Evolutionary conservation across 2,113 vertebrate species (phyloP), one percentile per base, ranked within the genome.

Genomic region (Microcebus tavaratra): DNA sequence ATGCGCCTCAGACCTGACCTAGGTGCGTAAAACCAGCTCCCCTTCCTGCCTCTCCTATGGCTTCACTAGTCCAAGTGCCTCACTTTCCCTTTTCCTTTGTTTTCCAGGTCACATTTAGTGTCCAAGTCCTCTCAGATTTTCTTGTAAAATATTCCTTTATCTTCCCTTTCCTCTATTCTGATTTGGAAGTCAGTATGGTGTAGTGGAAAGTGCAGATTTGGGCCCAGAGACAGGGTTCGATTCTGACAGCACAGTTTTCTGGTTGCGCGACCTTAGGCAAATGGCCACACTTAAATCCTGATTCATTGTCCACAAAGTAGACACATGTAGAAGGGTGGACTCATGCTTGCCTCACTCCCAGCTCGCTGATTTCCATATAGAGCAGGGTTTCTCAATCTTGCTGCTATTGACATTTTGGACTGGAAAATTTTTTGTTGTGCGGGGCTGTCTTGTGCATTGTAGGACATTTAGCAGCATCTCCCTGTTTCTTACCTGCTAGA

Each of bases 271-370:
- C 36, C 36, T 39, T 2, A n/a, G 50, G 87, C 61, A 70, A 4
- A 13, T 63, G 1, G 1, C 57, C 1, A 15, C 21, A 8, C 18
- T 6, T 18, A 61, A 80, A 17, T 13, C 86, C 31, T 0, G 5
- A 12, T 88, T 48, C 10, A 75, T n/a, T 53, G 14, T 73, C 81
- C 82, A n/a, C 50, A 20, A n/a, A 82, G 45, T 12, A 57, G 87
- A 29, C 45, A 45, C 27, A 29, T 1, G 2, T 50, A 34, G 57
- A 42, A 48, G 45, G 29, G 23, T 17, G 42, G 70, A 42, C 8
- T 17, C n/a, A 12, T 45, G 53, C 31, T 63, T 18, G 25, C 25
- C 55, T n/a, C 31, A 8, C 25, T 36, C 53, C 42, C 72, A 50
- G 39, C 59, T 92, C 13, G 9, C 50, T 34, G 65, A 50, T 18